Evolutionary conservation across 2,113 vertebrate species (phyloP).

Genomic region (Semnornis frantzii): DNA sequence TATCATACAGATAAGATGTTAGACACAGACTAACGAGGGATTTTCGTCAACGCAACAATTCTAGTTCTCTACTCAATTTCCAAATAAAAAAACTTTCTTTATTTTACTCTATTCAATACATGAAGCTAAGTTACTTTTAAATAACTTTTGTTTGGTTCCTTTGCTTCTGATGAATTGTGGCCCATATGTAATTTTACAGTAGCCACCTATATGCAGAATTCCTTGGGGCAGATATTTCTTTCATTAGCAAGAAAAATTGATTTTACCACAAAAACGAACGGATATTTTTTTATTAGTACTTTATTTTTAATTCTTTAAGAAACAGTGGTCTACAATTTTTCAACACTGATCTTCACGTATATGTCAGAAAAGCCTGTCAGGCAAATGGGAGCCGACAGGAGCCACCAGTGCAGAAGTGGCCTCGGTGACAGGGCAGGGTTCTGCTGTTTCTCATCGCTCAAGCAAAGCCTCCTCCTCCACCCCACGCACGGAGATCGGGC

Average conservation of each 20-base stretch:
- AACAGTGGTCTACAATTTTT: not conserved
- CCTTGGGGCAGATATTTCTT: not conserved
- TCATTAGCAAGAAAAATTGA: not conserved
- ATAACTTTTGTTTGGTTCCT: not conserved
- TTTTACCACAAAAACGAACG: not conserved
- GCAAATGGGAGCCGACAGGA: not conserved
- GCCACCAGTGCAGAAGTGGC: not conserved
- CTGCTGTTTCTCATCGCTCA: not conserved
- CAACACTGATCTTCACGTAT: not conserved
- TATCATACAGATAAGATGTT: not conserved
- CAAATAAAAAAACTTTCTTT: not conserved
- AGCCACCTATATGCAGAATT: not conserved
- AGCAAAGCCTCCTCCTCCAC: not conserved
- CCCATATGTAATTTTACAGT: fast-evolving
- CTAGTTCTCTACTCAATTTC: not conserved
- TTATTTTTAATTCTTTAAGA: not conserved
- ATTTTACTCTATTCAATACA: not conserved
- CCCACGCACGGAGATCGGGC: too few species aligned
- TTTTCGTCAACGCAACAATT: not conserved
- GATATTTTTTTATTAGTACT: not conserved
- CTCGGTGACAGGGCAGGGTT: too few species aligned
- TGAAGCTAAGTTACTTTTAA: not conserved
- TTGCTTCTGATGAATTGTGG: not conserved
- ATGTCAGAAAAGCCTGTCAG: not conserved
- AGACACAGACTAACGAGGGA: fast-evolving